Percentiles rank a stretch among this genome's conserved stretches.
phyloP scores from a whole-genome alignment of 2,888 invertebrate species.

The Hypselothyrea guttata region DNA sequence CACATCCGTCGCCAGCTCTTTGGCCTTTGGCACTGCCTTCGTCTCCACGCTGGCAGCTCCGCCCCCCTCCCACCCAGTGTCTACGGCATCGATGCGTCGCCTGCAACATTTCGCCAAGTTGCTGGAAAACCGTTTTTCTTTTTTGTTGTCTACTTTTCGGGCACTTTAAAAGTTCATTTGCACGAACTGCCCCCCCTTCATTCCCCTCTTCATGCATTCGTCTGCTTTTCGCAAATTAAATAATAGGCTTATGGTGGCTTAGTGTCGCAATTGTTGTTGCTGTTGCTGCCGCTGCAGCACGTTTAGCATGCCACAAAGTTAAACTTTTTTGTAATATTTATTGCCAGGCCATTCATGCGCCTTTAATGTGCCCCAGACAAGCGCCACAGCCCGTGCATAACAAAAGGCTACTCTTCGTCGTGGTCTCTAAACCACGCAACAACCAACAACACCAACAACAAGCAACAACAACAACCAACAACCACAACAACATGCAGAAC shows the following conservation, averaged over 20 bases:
- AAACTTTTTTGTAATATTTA: slow-evolving; percentile 72
- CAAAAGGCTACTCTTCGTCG: slow-evolving; percentile 54
- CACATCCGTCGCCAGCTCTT: slow-evolving; percentile 23
- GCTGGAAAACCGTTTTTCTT: slow-evolving; percentile 24
- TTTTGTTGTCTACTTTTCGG: slow-evolving; percentile 64
- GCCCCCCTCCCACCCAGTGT: background rate
- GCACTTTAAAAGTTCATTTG: slow-evolving; percentile 71
- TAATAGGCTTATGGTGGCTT: slow-evolving; percentile 76
- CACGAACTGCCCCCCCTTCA: slow-evolving; percentile 25
- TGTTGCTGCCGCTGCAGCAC: slow-evolving; percentile 40
- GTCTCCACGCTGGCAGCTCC: slow-evolving; percentile 19
- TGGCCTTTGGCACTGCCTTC: slow-evolving; percentile 3
- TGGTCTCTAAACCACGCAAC: slow-evolving; percentile 35
- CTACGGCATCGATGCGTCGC: slow-evolving; percentile 7
- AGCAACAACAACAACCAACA: slow-evolving; percentile 16
- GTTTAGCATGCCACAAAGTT: slow-evolving; percentile 76
- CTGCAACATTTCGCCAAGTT: slow-evolving; percentile 53
- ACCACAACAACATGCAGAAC: slow-evolving; percentile 11
- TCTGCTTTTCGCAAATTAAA: slow-evolving; percentile 61
- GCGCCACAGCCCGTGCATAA: slow-evolving; percentile 74
- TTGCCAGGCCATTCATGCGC: slow-evolving; percentile 75
- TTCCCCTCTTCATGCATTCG: slow-evolving; percentile 5
- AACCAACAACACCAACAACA: slow-evolving; percentile 9
- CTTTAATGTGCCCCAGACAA: slow-evolving; percentile 78
- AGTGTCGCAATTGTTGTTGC: slow-evolving; percentile 64